Evolutionary conservation across 2,113 vertebrate genomes (phyloP).

Genomic region (Oncorhynchus keta): DNA sequence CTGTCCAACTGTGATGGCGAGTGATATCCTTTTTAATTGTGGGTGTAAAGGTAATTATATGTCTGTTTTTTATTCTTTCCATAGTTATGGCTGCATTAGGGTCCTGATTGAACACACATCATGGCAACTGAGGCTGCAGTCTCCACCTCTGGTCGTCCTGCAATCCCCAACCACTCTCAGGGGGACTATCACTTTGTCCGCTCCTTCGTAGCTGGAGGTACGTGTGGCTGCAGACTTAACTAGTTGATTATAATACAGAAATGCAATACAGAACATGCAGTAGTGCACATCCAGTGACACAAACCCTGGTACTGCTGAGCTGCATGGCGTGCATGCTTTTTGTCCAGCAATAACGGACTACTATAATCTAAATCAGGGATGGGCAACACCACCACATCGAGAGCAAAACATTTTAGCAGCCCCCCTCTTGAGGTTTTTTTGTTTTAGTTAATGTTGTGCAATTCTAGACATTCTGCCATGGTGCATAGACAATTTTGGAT

Average conservation of each 20-base stretch:
- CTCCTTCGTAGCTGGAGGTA: slow-evolving; percentile 92
- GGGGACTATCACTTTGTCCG: slow-evolving; percentile 87
- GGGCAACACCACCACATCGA: too few relatives aligned
- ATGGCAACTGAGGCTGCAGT: slow-evolving; percentile 73
- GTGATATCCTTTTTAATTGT: not conserved
- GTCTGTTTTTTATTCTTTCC: not conserved
- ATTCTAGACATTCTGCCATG: too few relatives aligned
- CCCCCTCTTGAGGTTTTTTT: too few relatives aligned
- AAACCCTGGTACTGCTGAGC: not conserved
- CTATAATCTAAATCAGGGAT: too few relatives aligned
- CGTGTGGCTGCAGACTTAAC: not conserved
- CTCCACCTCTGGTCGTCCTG: slow-evolving; percentile 53
- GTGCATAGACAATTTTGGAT: too few relatives aligned
- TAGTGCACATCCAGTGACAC: not conserved
- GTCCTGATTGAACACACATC: slow-evolving; percentile 52
- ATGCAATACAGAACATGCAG: not conserved
- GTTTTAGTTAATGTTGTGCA: too few relatives aligned
- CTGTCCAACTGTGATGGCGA: not conserved
- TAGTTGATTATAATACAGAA: not conserved
- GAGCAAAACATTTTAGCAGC: too few relatives aligned
- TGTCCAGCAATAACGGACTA: too few relatives aligned
- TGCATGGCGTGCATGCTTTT: too few relatives aligned
- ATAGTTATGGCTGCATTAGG: slow-evolving; percentile 50
- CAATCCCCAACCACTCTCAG: slow-evolving; percentile 64
- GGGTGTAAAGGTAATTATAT: not conserved